Evolutionary conservation across 1,140 invertebrate species (phyloP), one percentile per base, ranked within the genome.

Genomic region (Apis mellifera): DNA sequence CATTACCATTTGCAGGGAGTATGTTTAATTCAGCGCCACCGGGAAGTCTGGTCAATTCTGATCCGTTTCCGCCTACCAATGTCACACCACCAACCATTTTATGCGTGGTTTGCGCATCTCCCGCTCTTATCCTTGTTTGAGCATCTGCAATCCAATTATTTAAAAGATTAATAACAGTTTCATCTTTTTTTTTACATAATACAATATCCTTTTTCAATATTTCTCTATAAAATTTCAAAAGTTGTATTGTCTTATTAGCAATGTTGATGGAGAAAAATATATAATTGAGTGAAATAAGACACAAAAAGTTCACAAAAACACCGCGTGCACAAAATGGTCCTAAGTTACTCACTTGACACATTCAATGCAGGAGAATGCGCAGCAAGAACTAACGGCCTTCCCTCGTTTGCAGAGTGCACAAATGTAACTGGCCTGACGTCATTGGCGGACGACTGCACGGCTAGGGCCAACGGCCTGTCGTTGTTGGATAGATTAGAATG

Each of bases 31-130:
- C 94, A 2, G 94, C 93, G 26, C 93, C 94, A 60, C 94, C 94
- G 7, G 92, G 92, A 73, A 94, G 90, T 90, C 92, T 92, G 4
- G 92, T 92, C 69, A 93, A 89, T 87, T 92, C 93, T 1, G 92
- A 93, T 54, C 93, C 93, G 57, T 90, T 92, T 42, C 94, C 91
- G 62, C 94, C 93, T 52, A 94, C 91, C 15, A 94, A 82, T 7
- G 94, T 92, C 17, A 95, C 92, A 50, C 94, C 93, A 9, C 94
- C 89, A 19, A 94, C 93, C 91, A 94, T 93, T 87, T 94, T 94
- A 88, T 94, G 92, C 42, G 93, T 90, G 5, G 90, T 91, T 70
- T 93, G 94, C 55, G 92, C 82, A 12, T 94, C 94, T 3, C 89
- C 88, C 52, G 94, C 88, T 81, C 93, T 92, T 89, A 94, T 92